phyloP scores from a whole-genome alignment of 2,797 vertebrate genomes.

The Chrysocyon brachyurus region DNA sequence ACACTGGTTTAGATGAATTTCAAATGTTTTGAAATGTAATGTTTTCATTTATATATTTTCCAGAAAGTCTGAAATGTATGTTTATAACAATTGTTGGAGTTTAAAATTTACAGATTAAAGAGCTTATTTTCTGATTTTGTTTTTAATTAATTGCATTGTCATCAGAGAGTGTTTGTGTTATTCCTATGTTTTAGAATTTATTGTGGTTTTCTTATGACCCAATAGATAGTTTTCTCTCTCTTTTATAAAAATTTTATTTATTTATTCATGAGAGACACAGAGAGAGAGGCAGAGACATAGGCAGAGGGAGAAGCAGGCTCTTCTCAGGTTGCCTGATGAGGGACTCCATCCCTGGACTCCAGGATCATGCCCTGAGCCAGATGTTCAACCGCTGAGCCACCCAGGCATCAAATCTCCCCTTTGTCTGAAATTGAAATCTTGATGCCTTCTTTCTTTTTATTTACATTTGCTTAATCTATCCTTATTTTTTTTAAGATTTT shows the following conservation, averaged over 20 bases:
- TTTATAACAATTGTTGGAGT: neutral
- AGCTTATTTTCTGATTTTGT: neutral
- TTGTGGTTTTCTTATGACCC: neutral
- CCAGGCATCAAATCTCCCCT: neutral
- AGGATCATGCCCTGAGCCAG: too few species aligned
- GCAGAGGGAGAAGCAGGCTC: too few species aligned
- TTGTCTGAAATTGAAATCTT: neutral
- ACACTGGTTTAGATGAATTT: conserved; percentile 8
- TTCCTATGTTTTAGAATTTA: neutral
- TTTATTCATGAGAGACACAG: too few species aligned
- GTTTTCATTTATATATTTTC: neutral
- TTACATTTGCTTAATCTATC: neutral
- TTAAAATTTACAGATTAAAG: neutral
- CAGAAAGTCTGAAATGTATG: neutral
- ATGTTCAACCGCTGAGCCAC: too few species aligned
- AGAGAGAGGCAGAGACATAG: too few species aligned
- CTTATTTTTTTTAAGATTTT: neutral
- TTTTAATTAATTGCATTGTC: neutral
- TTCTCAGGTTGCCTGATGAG: too few species aligned
- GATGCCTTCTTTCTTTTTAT: neutral
- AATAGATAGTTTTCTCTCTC: neutral
- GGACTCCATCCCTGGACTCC: too few species aligned
- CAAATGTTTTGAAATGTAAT: neutral
- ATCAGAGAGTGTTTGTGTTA: neutral
- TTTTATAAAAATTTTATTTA: too few species aligned